Conservation (phyloP, 2,113 vertebrate genomes). For the Lagenorhynchus albirostris region DNA sequence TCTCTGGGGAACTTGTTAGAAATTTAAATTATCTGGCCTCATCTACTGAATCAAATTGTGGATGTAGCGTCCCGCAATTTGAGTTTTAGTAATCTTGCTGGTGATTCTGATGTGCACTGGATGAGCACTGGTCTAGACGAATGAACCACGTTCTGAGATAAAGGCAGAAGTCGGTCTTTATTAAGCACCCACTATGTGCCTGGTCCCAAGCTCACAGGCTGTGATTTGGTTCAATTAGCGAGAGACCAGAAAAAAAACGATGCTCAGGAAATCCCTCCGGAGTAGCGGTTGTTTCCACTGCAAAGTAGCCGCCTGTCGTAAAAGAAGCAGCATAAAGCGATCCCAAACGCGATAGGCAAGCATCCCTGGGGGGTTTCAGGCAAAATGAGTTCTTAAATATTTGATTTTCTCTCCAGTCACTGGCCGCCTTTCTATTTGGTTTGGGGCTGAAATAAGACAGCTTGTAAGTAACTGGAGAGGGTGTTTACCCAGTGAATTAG, state of each 20-base stretch:
- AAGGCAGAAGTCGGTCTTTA: neutral
- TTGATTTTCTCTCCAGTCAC: constrained; percentile 82
- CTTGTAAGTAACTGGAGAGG: constrained; percentile 95
- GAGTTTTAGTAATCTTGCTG: neutral
- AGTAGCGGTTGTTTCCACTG: neutral
- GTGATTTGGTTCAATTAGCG: neutral
- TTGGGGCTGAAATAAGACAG: constrained; percentile 92
- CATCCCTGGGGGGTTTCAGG: constrained; percentile 58
- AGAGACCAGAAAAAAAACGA: neutral
- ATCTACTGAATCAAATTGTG: neutral
- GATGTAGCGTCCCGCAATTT: no score
- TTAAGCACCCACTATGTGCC: neutral
- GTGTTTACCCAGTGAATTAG: constrained; percentile 99
- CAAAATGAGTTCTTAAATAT: constrained; percentile 78
- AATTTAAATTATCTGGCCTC: neutral
- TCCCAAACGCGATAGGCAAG: neutral
- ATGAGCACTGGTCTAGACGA: neutral
- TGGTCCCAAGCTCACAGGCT: neutral
- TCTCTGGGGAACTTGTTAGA: neutral
- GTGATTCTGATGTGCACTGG: neutral
- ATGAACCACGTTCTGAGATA: neutral
- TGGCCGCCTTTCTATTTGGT: constrained; percentile 85
- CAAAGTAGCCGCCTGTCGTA: neutral
- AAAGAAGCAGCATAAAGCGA: constrained; percentile 39
- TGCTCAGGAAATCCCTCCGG: neutral